Evolutionary conservation across 2,888 invertebrate species (phyloP).

Genomic region (Anaspis maculata): DNA sequence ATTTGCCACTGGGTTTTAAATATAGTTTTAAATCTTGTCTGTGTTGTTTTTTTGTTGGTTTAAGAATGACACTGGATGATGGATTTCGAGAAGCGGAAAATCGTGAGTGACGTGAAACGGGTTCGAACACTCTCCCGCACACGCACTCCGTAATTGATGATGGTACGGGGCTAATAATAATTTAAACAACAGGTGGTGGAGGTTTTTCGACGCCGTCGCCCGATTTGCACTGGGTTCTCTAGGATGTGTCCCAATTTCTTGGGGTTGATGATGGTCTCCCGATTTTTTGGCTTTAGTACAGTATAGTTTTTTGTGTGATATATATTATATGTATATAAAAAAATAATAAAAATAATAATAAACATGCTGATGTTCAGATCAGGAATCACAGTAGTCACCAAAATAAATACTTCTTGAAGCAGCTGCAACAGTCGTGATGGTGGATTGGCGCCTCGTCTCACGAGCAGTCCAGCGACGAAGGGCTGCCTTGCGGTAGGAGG

Average conservation of each 20-base stretch:
- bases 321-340: too few species aligned
- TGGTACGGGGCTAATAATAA: conserved; percentile 14
- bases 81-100: conserved; percentile 8
- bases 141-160: conserved; percentile 11
- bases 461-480: conserved; percentile 66
- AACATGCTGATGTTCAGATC: too few species aligned
- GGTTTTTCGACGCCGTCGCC: too few species aligned
- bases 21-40: conserved; percentile 3
- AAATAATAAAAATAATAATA: conserved; percentile 17
- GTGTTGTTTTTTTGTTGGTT: too few species aligned
- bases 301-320: conserved; percentile 16
- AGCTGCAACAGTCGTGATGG: not conserved
- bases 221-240: too few species aligned
- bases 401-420: conserved; percentile 15
- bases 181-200: conserved; percentile 9
- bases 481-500: conserved; percentile 60
- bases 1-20: too few species aligned
- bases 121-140: too few species aligned
- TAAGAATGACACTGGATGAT: too few species aligned
- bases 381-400: conserved; percentile 24
- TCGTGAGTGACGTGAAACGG: conserved; percentile 9
- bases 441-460: conserved; percentile 39
- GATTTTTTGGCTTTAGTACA: conserved; percentile 10
- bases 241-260: too few species aligned
- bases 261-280: too few species aligned